Percentiles rank a stretch among this genome's conserved stretches.
Evolutionary conservation across 2,888 invertebrate genomes (phyloP).

Genomic region (Drosophila incognita): DNA sequence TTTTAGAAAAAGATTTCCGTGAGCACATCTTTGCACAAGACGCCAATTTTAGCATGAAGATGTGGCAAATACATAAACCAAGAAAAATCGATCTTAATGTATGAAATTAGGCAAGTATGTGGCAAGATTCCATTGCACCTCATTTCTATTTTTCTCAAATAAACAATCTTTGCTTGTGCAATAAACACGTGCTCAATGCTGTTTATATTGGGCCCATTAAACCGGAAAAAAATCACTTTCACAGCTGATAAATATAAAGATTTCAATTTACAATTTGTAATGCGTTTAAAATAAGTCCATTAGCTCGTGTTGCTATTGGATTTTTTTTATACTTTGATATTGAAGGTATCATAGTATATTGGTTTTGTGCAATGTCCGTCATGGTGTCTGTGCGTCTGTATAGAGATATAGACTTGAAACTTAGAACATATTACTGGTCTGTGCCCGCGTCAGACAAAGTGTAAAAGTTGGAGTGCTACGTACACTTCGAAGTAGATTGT

Average conservation of each 20-base stretch:
- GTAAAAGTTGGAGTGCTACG: too few relatives aligned
- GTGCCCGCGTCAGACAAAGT: too few relatives aligned
- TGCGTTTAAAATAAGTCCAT: slow-evolving; percentile 36
- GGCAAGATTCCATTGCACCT: not conserved
- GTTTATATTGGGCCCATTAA: not conserved
- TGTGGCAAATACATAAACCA: not conserved
- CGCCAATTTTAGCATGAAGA: not conserved
- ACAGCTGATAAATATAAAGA: not conserved
- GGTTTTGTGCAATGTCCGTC: not conserved
- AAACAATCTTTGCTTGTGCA: not conserved
- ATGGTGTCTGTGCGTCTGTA: too few relatives aligned
- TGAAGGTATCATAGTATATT: not conserved
- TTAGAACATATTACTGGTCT: too few relatives aligned
- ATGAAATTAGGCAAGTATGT: not conserved
- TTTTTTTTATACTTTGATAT: not conserved
- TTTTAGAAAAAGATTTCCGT: not conserved
- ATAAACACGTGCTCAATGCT: not conserved
- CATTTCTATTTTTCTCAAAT: not conserved
- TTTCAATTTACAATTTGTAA: slow-evolving; percentile 21
- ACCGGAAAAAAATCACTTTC: not conserved
- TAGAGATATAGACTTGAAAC: not conserved
- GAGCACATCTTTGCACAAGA: not conserved
- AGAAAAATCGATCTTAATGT: not conserved
- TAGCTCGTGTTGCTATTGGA: slow-evolving; percentile 18
- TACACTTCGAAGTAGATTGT: too few relatives aligned